Evolutionary conservation across 2,797 vertebrate species (phyloP).

Genomic region (Jordanella pulchra): DNA sequence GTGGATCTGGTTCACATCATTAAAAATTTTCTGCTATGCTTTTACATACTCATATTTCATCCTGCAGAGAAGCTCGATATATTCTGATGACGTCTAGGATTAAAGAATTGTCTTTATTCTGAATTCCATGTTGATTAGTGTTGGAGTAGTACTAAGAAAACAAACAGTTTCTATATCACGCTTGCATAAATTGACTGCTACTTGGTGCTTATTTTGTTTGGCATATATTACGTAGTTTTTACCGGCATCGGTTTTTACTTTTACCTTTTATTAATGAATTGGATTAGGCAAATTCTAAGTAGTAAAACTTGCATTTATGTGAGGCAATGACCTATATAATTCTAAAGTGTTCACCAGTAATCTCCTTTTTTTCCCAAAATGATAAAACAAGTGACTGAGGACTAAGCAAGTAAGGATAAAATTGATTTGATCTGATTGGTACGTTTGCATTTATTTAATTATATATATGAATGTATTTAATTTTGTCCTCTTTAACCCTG

Average conservation of each 20-base stretch:
- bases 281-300: slow-evolving; percentile 36
- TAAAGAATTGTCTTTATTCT: slow-evolving; percentile 30
- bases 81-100: slow-evolving; percentile 33
- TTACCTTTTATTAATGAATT: slow-evolving; percentile 48
- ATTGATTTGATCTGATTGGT: no score
- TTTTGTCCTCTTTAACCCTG: no score
- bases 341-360: background rate
- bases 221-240: slow-evolving; percentile 24
- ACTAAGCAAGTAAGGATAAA: no score
- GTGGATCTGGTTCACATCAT: slow-evolving; percentile 35
- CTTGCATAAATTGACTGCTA: slow-evolving; percentile 27
- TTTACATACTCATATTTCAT: slow-evolving; percentile 37
- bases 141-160: slow-evolving; percentile 11
- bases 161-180: slow-evolving; percentile 21
- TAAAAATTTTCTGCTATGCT: slow-evolving; percentile 31
- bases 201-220: slow-evolving; percentile 10
- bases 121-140: slow-evolving; percentile 3
- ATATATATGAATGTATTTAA: no score
- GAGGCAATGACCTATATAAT: background rate
- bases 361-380: no score
- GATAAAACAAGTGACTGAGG: background rate
- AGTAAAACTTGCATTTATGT: slow-evolving; percentile 7
- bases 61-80: slow-evolving; percentile 30
- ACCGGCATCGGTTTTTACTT: slow-evolving; percentile 14
- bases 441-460: no score